Base-by-base conservation (phyloP, 2,797 vertebrate species). In the Oreochromis grahami region DNA sequence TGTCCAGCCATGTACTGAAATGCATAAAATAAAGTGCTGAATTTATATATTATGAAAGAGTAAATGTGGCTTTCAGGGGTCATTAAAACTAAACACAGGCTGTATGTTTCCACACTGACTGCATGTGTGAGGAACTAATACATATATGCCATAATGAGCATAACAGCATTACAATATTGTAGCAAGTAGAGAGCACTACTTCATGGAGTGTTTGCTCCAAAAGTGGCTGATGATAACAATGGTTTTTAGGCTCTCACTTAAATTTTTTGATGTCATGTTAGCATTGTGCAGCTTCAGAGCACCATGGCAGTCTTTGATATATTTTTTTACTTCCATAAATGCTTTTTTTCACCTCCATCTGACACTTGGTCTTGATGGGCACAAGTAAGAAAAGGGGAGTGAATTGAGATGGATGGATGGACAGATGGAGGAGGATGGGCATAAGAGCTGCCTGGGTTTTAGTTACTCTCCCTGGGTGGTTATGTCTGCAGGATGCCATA, bases 351-450 rank as follows among this genome's bases (percentile, higher is more conserved):
- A 17, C 36, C 76, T 80, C 21, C 4, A 52, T 68, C 52, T 58
- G 60, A 83, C 55, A 53, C 52, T 7, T 12, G 24, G 14, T 52
- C 32, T 58, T 68, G 7, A 24, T 17, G 21, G 38, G 38, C 26
- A 45, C 6, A 29, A 48, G 41, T n/a, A 29, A 29, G 68, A 50
- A 32, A 78, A 51, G 38, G 72, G 81, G 78, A 84, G 38, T 14
- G 76, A 82, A 76, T 43, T 41, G 82, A 87, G 84, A 82, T 81
- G 72, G 78, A 87, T 90, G 53, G 70, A 58, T 5, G 48, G 78
- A 84, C 80, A 81, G 82, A 86, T 86, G 84, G 41, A 80, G 85
- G 82, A 88, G 81, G 83, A 83, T 8, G 77, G 17, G 83, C 24
- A 13, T 45, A 60, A 84, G 79, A 63, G 38, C 86, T 87, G 58